Evolutionary conservation across 1,140 invertebrate genomes (phyloP), one percentile per base, ranked within the genome.

Genomic region (Drosophila insularis): DNA sequence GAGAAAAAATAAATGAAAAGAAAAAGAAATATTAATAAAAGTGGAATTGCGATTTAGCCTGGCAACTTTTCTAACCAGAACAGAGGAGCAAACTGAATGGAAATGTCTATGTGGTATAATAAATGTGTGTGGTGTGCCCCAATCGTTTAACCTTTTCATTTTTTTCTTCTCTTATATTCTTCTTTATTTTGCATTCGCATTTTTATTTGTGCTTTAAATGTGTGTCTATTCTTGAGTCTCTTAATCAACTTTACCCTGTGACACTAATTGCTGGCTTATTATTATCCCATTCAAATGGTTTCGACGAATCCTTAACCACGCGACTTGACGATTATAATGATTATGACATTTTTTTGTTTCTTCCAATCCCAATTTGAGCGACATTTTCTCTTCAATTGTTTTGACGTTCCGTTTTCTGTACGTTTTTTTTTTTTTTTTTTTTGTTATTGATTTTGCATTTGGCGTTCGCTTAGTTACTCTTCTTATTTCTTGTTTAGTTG

Each of bases 181-280:
- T 27, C 17, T 53, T 8, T 40, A 10, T 35, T 13, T 19, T 35
- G 4, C 37, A 39, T 27, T 7, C 63, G 46, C 43, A 63, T 39
- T 63, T 68, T 60, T 14, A 59, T 63, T 63, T 72, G 46, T 21
- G 76, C 76, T 67, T 74, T 70, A 74, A 74, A 55, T 69, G 64
- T 56, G 32, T 35, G 32, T 35, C 8, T 35, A 35, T 11, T 35
- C 46, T 63, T 73, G 68, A 58, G 46, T 31, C 46, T 63, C 67
- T 64, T 79, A 80, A 81, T 73, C 74, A 65, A 72, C 60, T 81
- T 7, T 66, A 65, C 79, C 80, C 65, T 75, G 56, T 87, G 84
- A 89, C 84, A 82, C 76, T 87, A 87, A 87, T 87, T 87, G 82
- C 79, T 56, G 76, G 76, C 80, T 87, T 87, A 89, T 89, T 85